A percentile compares a stretch with the other conserved stretches of the same genome.
These are phyloP conservation scores for Neocrepidodera transversa DNA, from an alignment of 2,888 invertebrate species.

Conservation along the genomic window DNA sequence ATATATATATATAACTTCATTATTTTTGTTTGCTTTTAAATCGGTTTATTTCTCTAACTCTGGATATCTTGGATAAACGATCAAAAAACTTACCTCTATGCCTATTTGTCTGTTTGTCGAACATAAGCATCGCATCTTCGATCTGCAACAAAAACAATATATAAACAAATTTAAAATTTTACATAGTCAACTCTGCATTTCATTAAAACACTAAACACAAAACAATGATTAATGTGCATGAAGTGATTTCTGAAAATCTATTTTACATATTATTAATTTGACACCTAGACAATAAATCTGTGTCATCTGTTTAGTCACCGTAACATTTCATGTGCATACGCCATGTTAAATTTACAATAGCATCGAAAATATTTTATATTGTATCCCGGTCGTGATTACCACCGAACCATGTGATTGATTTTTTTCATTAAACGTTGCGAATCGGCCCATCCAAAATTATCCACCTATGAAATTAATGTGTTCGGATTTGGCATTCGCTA, in stretches of 20 bases:
- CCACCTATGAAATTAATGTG: slow-evolving; percentile 46
- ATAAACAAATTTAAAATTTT: not conserved
- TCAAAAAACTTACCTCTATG: slow-evolving; percentile 91
- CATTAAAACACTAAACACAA: slow-evolving; percentile 13
- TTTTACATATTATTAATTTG: slow-evolving; percentile 31
- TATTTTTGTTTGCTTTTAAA: too few relatives aligned
- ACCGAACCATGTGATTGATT: slow-evolving; percentile 30
- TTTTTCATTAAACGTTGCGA: slow-evolving; percentile 26
- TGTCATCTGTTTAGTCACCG: slow-evolving; percentile 29
- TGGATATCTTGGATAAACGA: too few relatives aligned
- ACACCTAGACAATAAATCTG: slow-evolving; percentile 30
- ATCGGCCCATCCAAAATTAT: slow-evolving; percentile 40
- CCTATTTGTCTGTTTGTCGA: slow-evolving; percentile 99
- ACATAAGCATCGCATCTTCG: slow-evolving; percentile 99
- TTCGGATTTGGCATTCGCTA: slow-evolving; percentile 43
- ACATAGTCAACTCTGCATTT: slow-evolving; percentile 7
- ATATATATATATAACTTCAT: too few relatives aligned
- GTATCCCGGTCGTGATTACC: slow-evolving; percentile 26
- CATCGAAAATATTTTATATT: slow-evolving; percentile 31
- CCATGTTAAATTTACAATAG: slow-evolving; percentile 31
- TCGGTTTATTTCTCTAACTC: too few relatives aligned
- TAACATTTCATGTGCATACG: slow-evolving; percentile 27
- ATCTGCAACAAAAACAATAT: slow-evolving; percentile 80
- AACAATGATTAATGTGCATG: slow-evolving; percentile 24
- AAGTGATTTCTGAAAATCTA: slow-evolving; percentile 26